Percentiles rank a stretch among this genome's conserved stretches.
These are phyloP conservation scores for Actinia equina DNA, from an alignment of 64 coral and sea anemone species.

Conservation along the genomic window DNA sequence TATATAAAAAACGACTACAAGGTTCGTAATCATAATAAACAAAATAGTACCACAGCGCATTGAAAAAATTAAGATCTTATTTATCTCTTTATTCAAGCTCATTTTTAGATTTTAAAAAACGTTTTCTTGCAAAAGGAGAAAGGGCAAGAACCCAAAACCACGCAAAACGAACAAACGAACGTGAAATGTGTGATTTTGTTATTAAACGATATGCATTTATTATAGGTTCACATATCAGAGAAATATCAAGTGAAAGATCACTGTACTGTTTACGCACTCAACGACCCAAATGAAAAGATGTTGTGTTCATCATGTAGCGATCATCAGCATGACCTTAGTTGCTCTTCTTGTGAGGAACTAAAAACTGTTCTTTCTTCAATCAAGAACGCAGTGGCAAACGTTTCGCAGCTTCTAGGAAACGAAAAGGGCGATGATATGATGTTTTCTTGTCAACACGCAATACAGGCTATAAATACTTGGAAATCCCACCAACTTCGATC, in stretches of 20 bases:
- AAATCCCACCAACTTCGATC: not conserved
- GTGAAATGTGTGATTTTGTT: too few relatives aligned
- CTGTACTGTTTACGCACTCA: slow-evolving; percentile 17
- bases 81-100: too few relatives aligned
- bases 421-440: not conserved
- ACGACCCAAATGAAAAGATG: slow-evolving; percentile 10
- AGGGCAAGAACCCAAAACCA: too few relatives aligned
- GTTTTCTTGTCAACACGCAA: not conserved
- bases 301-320: not conserved
- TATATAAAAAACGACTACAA: too few relatives aligned
- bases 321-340: not conserved
- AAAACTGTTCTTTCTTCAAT: not conserved
- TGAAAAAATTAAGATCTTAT: too few relatives aligned
- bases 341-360: slow-evolving; percentile 11
- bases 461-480: not conserved
- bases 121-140: too few relatives aligned
- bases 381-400: not conserved
- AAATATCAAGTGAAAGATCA: slow-evolving; percentile 1
- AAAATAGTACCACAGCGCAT: too few relatives aligned
- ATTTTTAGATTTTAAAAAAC: too few relatives aligned
- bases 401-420: not conserved
- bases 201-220: not conserved
- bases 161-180: too few relatives aligned
- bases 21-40: too few relatives aligned
- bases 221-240: slow-evolving; percentile 18